Evolutionary conservation across 2,888 invertebrate species (phyloP).

Genomic region (Lamproptera curius): DNA sequence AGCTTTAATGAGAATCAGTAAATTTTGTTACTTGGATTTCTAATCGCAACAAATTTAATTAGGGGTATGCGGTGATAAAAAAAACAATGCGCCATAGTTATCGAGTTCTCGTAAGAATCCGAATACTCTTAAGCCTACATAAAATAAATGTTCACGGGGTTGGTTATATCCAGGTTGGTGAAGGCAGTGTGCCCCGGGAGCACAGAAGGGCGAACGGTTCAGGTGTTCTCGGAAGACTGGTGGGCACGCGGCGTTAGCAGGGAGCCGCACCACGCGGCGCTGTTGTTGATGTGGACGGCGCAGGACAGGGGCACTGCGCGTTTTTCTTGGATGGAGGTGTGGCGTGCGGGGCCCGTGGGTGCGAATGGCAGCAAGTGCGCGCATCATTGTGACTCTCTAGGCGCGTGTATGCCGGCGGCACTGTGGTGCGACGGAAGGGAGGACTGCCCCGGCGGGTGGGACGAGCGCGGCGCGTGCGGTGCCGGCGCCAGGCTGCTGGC

Average conservation of each 20-base stretch:
- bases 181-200: constrained; percentile 86
- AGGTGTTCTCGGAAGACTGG: constrained; percentile 91
- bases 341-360: constrained; percentile 69
- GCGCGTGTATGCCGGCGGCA: constrained; percentile 85
- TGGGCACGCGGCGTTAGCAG: constrained; percentile 46
- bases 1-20: too few species aligned
- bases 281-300: constrained; percentile 90
- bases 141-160: too few species aligned
- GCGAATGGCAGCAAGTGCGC: constrained; percentile 53
- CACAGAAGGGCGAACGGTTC: constrained; percentile 82
- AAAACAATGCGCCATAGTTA: too few species aligned
- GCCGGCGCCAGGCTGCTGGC: constrained; percentile 63
- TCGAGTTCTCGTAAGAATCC: too few species aligned
- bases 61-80: too few species aligned
- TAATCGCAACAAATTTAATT: too few species aligned
- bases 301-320: constrained; percentile 88
- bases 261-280: constrained; percentile 81
- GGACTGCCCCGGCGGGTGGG: constrained; percentile 84
- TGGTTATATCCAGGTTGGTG: constrained; percentile 71
- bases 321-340: constrained; percentile 87
- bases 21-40: too few species aligned
- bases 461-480: constrained; percentile 74
- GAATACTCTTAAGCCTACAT: too few species aligned
- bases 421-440: constrained; percentile 62
- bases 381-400: constrained; percentile 82